Evolutionary conservation across 2,888 invertebrate genomes (phyloP).

Genomic region (Caenorhabditis sp.): DNA sequence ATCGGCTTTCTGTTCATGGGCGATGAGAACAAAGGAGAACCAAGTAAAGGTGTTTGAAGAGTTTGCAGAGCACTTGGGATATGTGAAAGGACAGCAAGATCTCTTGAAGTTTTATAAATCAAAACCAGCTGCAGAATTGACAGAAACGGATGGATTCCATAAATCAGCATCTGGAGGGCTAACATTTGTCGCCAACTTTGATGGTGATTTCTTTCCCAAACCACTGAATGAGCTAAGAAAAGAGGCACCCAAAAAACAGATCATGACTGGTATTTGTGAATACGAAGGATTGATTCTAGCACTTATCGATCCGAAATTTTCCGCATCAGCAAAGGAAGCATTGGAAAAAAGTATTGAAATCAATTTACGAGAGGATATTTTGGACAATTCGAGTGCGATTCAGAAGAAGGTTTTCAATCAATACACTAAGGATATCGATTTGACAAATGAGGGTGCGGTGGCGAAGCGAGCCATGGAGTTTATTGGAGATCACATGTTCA

Average conservation of each 20-base stretch:
- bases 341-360: not conserved
- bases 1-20: slow-evolving; percentile 43
- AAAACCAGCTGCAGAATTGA: slow-evolving; percentile 1
- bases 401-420: slow-evolving; percentile 14
- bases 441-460: slow-evolving; percentile 12
- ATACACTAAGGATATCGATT: slow-evolving; percentile 11
- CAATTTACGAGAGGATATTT: slow-evolving; percentile 2
- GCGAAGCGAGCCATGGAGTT: slow-evolving; percentile 21
- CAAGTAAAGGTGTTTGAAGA: slow-evolving; percentile 29
- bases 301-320: not conserved
- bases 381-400: slow-evolving; percentile 16
- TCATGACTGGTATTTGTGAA: slow-evolving; percentile 48
- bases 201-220: slow-evolving; percentile 58
- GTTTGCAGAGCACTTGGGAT: slow-evolving; percentile 38
- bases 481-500: slow-evolving; percentile 37
- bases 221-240: slow-evolving; percentile 42
- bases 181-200: slow-evolving; percentile 48
- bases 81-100: slow-evolving; percentile 8
- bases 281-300: slow-evolving; percentile 53
- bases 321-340: not conserved
- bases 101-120: slow-evolving; percentile 17
- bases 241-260: slow-evolving; percentile 43
- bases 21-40: slow-evolving; percentile 22
- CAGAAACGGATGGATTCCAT: slow-evolving; percentile 14
- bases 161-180: slow-evolving; percentile 27